Percentiles rank a stretch among this genome's conserved stretches.
phyloP scores from a whole-genome alignment of 1,140 invertebrate species.

The Halyomorpha halys region DNA sequence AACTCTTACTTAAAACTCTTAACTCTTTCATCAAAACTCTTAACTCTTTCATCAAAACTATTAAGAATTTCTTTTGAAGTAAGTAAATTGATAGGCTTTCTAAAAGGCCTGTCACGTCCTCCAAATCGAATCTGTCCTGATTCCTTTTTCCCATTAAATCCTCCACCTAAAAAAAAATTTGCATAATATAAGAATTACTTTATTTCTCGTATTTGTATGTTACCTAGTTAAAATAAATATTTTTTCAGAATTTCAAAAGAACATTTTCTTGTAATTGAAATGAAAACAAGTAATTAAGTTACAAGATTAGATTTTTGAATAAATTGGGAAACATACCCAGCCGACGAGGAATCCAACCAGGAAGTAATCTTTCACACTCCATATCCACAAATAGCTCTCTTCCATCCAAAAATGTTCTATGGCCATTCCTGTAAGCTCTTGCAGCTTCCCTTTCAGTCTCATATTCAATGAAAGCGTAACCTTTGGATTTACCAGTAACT shows the following conservation, averaged over 20 bases:
- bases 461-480: constrained; percentile 82
- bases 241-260: not conserved
- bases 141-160: constrained; percentile 76
- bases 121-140: constrained; percentile 83
- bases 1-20: too few relatives aligned
- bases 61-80: constrained; percentile 11
- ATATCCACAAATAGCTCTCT: constrained; percentile 44
- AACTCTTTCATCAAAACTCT: constrained; percentile 6
- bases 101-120: constrained; percentile 62
- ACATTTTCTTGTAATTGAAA: not conserved
- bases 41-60: constrained; percentile 10
- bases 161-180: constrained; percentile 55
- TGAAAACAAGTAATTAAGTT: too few relatives aligned
- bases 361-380: constrained; percentile 45
- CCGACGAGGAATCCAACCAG: constrained; percentile 73
- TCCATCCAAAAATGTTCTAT: constrained; percentile 58
- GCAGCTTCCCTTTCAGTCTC: constrained; percentile 47
- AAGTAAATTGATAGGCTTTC: constrained; percentile 41
- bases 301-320: too few relatives aligned
- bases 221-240: too few relatives aligned
- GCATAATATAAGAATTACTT: too few relatives aligned
- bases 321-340: constrained; percentile 41
- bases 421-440: constrained; percentile 45
- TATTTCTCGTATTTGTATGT: not conserved
- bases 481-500: constrained; percentile 68